Evolutionary conservation across 2,888 invertebrate species (phyloP), one percentile per base, ranked within the genome.

Genomic region (Caenorhabditis sp.): DNA sequence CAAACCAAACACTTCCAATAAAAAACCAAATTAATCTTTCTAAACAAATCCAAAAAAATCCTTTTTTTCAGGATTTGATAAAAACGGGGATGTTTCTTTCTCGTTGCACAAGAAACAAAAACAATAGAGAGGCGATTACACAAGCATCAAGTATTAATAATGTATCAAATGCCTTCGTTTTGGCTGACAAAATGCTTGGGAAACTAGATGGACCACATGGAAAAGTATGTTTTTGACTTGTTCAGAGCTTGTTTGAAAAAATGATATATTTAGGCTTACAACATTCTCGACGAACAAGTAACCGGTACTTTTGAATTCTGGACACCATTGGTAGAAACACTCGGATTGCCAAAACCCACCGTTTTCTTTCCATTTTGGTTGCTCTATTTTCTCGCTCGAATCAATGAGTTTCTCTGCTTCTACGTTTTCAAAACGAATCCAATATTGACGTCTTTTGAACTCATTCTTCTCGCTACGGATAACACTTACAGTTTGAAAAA

Each of bases 271-370:
- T 52, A 71, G 71, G 54, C 52, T 0, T 73, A 73, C 43, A 61
- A 62, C 21, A 73, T 73, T 7, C 26, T 66, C 25, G 73, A 73
- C n/a, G 52, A 5, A 1, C 43, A 66, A 23, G 38, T 49, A 2
- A 8, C n/a, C 0, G 73, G 68, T 0, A 59, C 60, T 8, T 73
- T 62, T 36, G n/a, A 49, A 4, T 73, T 73, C n/a, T 73, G 73
- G 73, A 12, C 25, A 1, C 68, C 68, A 1, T 25, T 73, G 0
- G 38, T 73, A 1, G 17, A 10, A 4, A 63, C 62, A 4, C 57
- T 73, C 10, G 73, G 73, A 20, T 36, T n/a, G 14, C 20, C 17
- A 10, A 65, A 59, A 5, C 68, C 73, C 17, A 54, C 27, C 0
- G 23, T n/a, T 14, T 59, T 43, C n/a, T 43, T 68, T 2, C 38